Conservation (phyloP, 2,797 vertebrate species). For the Bradypus variegatus region DNA sequence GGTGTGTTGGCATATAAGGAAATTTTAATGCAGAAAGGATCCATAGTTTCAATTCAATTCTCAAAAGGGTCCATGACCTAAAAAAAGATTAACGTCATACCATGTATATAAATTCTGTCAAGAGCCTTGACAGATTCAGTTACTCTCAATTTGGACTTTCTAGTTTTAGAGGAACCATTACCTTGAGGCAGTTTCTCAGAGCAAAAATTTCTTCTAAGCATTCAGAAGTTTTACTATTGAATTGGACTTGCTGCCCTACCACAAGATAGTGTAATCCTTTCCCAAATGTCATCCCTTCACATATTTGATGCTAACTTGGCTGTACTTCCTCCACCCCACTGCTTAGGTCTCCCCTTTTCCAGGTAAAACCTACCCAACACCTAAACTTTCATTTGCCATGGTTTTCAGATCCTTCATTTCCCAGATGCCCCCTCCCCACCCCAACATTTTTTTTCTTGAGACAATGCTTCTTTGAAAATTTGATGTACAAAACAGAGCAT, state of each 20-base stretch:
- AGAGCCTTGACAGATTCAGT: neutral
- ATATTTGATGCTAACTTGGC: neutral
- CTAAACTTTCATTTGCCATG: neutral
- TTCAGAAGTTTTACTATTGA: neutral
- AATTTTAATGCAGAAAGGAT: neutral
- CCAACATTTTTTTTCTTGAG: neutral
- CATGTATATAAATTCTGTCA: neutral
- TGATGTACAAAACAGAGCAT: neutral
- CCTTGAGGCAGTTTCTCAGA: neutral
- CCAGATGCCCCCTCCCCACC: neutral
- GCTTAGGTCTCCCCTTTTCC: neutral
- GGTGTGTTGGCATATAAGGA: neutral
- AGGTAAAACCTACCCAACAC: neutral
- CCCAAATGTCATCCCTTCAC: neutral
- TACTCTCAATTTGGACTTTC: constrained; percentile 3
- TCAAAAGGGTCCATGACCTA: constrained; percentile 10
- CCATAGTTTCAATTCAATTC: neutral
- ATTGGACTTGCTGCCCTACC: neutral
- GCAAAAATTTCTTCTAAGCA: neutral
- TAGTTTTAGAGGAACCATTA: neutral
- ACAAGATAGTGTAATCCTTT: neutral
- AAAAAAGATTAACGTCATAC: neutral
- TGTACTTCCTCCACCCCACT: neutral
- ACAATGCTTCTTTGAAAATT: constrained; percentile 26
- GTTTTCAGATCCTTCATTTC: neutral